phyloP scores from a whole-genome alignment of 2,797 vertebrate genomes.

The Sebastes baramenuke region DNA sequence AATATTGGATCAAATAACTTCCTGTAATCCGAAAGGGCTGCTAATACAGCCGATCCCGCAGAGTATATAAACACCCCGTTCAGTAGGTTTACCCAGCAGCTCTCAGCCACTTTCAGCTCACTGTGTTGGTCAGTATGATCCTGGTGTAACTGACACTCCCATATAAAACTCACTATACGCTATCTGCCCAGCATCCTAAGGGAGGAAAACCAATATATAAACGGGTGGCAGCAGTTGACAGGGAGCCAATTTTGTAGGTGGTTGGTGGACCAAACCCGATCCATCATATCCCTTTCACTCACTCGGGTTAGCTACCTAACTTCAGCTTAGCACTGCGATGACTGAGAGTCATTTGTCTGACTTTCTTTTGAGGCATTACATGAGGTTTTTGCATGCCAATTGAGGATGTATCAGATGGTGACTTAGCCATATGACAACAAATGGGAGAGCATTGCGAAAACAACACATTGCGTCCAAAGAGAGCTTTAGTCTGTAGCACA shows the following conservation, averaged over 20 bases:
- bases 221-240: neutral
- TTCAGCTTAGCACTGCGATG: neutral
- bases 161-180: neutral
- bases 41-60: neutral
- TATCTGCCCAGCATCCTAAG: conserved; percentile 5
- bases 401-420: conserved; percentile 42
- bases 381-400: conserved; percentile 11
- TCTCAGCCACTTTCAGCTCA: neutral
- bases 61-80: neutral
- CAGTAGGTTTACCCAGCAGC: neutral
- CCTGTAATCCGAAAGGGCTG: neutral
- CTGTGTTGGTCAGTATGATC: neutral
- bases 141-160: neutral
- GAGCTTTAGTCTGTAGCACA: conserved; percentile 6
- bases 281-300: neutral
- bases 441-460: conserved; percentile 28
- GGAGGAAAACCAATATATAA: neutral
- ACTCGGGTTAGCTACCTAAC: neutral
- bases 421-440: conserved; percentile 35
- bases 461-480: conserved; percentile 19
- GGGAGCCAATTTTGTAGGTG: conserved; percentile 10
- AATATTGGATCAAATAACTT: neutral
- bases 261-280: neutral
- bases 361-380: neutral
- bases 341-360: neutral